A percentile compares a stretch with the other conserved stretches of the same genome.
phyloP scores from a whole-genome alignment of 2,888 invertebrate genomes.

The Campoplex nolae region DNA sequence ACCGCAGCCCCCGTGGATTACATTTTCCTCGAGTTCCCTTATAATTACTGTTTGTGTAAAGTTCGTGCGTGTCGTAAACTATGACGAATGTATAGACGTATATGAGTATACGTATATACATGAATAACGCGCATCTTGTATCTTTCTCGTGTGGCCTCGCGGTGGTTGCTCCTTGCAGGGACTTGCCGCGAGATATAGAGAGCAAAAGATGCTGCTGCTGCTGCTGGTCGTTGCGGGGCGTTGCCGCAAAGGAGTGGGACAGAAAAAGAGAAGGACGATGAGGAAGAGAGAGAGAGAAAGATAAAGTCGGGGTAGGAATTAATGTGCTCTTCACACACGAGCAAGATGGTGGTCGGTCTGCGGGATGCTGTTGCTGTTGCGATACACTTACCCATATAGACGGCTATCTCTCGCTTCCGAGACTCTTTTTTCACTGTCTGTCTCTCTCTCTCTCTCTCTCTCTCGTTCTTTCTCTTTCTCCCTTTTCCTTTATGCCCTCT shows the following conservation, averaged over 20 bases:
- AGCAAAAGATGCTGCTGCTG: constrained; percentile 50
- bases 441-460: constrained; percentile 21
- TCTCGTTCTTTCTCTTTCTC: constrained; percentile 8
- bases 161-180: constrained; percentile 55
- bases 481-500: constrained; percentile 43
- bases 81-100: constrained; percentile 5
- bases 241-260: constrained; percentile 55
- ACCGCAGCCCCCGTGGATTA: constrained; percentile 35
- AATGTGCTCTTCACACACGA: constrained; percentile 62
- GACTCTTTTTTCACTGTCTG: constrained; percentile 19
- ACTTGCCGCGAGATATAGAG: constrained; percentile 40
- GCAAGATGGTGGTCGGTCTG: constrained; percentile 66
- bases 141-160: constrained; percentile 40
- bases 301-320: constrained; percentile 58
- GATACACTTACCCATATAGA: constrained; percentile 72
- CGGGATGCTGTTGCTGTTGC: constrained; percentile 58
- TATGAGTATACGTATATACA: background rate
- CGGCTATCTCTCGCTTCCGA: constrained; percentile 62
- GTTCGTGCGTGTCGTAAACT: constrained; percentile 50
- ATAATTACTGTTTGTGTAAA: constrained; percentile 62
- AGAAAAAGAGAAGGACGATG: background rate
- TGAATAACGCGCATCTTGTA: constrained; percentile 19
- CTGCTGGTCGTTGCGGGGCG: constrained; percentile 59
- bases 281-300: constrained; percentile 41
- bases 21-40: constrained; percentile 49